Evolutionary conservation across 2,113 vertebrate genomes (phyloP).

Genomic region (Megaleporinus macrocephalus): DNA sequence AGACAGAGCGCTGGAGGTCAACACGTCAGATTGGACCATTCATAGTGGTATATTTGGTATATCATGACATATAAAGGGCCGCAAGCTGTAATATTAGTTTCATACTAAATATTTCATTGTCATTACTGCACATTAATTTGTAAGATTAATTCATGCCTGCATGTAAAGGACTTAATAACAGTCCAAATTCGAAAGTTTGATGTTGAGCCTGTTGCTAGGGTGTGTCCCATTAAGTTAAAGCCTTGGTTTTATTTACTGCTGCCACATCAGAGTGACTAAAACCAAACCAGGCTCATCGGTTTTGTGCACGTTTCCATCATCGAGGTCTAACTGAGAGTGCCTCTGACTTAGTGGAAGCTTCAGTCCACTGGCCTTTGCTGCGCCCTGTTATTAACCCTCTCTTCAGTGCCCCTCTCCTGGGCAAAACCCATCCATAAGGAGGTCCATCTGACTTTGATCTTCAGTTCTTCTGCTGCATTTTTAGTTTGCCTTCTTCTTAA

Average conservation of each 20-base stretch:
- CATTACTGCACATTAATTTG: not conserved
- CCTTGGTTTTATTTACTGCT: slow-evolving; percentile 14
- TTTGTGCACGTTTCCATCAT: slow-evolving; percentile 31
- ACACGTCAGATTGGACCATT: no score
- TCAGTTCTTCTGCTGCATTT: slow-evolving; percentile 36
- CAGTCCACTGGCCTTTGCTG: slow-evolving; percentile 26
- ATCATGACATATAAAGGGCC: no score
- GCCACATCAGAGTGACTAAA: slow-evolving; percentile 45
- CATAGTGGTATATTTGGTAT: no score
- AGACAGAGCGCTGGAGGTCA: no score
- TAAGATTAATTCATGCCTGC: not conserved
- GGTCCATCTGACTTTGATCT: slow-evolving; percentile 50
- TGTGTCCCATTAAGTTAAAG: slow-evolving; percentile 23
- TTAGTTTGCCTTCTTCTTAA: slow-evolving; percentile 45
- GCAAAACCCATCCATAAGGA: slow-evolving; percentile 27
- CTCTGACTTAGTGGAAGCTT: slow-evolving; percentile 22
- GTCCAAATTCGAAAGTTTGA: slow-evolving; percentile 20
- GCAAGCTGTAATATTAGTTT: no score
- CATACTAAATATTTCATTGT: not conserved
- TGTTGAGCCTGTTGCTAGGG: slow-evolving; percentile 39
- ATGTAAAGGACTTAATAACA: slow-evolving; percentile 23
- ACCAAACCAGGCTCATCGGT: slow-evolving; percentile 25
- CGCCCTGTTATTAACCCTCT: slow-evolving; percentile 51
- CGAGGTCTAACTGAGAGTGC: slow-evolving; percentile 28
- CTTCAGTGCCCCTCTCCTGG: slow-evolving; percentile 19